Evolutionary conservation across 1,140 invertebrate genomes (phyloP), one percentile per base, ranked within the genome.

Genomic region (Melitaea cinxia): DNA sequence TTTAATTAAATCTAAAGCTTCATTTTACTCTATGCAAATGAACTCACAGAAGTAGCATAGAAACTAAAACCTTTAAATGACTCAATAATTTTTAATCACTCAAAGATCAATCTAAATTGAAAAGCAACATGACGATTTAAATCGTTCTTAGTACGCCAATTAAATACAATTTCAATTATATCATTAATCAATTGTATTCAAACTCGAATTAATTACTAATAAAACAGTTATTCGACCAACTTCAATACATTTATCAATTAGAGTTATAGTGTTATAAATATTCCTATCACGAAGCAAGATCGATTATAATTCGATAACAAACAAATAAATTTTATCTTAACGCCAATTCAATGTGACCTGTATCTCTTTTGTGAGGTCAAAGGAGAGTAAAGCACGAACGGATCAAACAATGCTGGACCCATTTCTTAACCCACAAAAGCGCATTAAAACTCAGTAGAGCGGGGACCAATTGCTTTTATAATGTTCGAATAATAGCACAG

Each of bases 391-490:
- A 47, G 50, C n/a, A 35, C 37, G 55, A 19, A 39, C 1, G 59
- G 81, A 42, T 77, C 82, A 58, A 52, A 57, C 61, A 80, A 79
- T n/a, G 54, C 6, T 85, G 82, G 85, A 37, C 75, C 72, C 69
- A 73, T 84, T 81, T 80, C 65, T 80, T 80, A 84, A 81, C 85
- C 85, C 83, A 84, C 85, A 83, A 85, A 83, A 79, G 76, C 75
- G 80, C 80, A 77, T 85, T 88, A 88, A 85, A 88, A 79, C 82
- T 85, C 82, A 83, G 85, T 88, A 88, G 78, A 79, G 72, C 69
- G 62, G 75, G 73, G 58, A 72, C 74, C 68, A 78, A 77, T 70
- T 77, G 70, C 67, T 75, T 75, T 72, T 76, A 72, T 61, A 67
- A 65, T 65, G 61, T 68, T 65, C 56, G 61, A 68, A 35, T 58